Base-by-base conservation (phyloP, 35 echinoderm and acorn worm genomes). In the Chiridota heheva region DNA sequence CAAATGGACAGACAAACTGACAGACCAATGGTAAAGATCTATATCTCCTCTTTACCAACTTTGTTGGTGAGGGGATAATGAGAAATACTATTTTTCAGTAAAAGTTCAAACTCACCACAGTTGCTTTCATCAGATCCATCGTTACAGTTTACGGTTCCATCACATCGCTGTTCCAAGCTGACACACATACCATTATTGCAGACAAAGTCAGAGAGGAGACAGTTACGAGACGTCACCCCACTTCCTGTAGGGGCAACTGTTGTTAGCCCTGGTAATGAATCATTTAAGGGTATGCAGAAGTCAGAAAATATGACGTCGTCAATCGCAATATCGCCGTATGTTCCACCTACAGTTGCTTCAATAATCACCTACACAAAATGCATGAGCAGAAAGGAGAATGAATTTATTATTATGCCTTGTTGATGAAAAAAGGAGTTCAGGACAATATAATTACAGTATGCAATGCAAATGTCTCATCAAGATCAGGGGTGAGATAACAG, bases 321-420 rank as follows among this genome's bases (percentile, higher is more conserved):
- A 36, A 98, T 86, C 7, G 95, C 89, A 8, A 98, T 98, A 76
- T 98, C 95, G 10, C 95, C 95, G 61, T 67, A 40, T 40, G 77
- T 85, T 69, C 83, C 84, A 24, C 95, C 95, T 24, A 91, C 84
- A 10, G 80, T 84, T 20, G 84, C 84, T 64, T 98, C 89, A 36
- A 98, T 98, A n/a, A 98, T 90, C 1, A 96, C 82, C 92, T 96
- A 60, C 20, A 26, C 17, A n/a, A n/a, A n/a, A n/a, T n/a, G n/a
- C n/a, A n/a, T n/a, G 70, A 1, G 26, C 18, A 31, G 29, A 36
- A 68, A 7, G 68, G 1, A 66, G 17, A 79, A 29, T 28, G 41
- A 36, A n/a, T n/a, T n/a, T n/a, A n/a, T n/a, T n/a, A n/a, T n/a
- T n/a, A n/a, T n/a, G n/a, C n/a, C n/a, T n/a, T n/a, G n/a, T n/a